phyloP scores from a whole-genome alignment of 2,113 vertebrate species.

The Siniperca knerii region DNA sequence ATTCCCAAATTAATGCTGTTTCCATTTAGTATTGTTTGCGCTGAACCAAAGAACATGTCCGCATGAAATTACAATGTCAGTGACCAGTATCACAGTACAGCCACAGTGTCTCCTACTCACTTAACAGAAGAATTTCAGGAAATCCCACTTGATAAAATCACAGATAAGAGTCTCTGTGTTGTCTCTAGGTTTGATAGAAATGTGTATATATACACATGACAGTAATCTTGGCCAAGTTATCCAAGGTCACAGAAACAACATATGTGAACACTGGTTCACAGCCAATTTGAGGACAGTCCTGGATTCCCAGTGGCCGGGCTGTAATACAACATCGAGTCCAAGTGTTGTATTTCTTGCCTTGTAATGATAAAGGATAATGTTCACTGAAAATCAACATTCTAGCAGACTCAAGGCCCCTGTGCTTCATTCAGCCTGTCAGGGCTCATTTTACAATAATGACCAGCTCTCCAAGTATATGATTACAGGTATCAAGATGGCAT shows the following conservation, averaged over 20 bases:
- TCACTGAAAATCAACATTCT: slow-evolving; percentile 7
- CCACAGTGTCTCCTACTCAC: neutral
- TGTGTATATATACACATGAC: slow-evolving; percentile 4
- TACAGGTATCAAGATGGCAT: slow-evolving; percentile 14
- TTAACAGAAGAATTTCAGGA: slow-evolving; percentile 5
- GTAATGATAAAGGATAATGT: slow-evolving; percentile 6
- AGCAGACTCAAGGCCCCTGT: neutral
- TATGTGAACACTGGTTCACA: neutral
- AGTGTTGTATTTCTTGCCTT: neutral
- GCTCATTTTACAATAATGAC: slow-evolving; percentile 22
- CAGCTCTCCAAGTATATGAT: neutral
- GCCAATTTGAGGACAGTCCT: slow-evolving; percentile 9
- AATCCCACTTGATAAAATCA: slow-evolving; percentile 14
- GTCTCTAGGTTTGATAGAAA: neutral
- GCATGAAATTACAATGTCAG: slow-evolving; percentile 25
- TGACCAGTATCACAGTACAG: neutral
- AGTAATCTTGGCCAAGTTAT: neutral
- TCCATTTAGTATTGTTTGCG: neutral
- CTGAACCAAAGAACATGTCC: neutral
- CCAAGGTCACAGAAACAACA: slow-evolving; percentile 14
- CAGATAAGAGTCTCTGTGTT: slow-evolving; percentile 4
- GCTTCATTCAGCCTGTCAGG: slow-evolving; percentile 6
- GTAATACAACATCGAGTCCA: neutral
- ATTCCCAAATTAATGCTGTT: slow-evolving; percentile 30
- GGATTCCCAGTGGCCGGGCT: neutral